Percentiles rank a stretch among this genome's conserved stretches.
These are phyloP conservation scores for Athetis lepigone DNA, from an alignment of 2,888 invertebrate species.

Conservation along the genomic window DNA sequence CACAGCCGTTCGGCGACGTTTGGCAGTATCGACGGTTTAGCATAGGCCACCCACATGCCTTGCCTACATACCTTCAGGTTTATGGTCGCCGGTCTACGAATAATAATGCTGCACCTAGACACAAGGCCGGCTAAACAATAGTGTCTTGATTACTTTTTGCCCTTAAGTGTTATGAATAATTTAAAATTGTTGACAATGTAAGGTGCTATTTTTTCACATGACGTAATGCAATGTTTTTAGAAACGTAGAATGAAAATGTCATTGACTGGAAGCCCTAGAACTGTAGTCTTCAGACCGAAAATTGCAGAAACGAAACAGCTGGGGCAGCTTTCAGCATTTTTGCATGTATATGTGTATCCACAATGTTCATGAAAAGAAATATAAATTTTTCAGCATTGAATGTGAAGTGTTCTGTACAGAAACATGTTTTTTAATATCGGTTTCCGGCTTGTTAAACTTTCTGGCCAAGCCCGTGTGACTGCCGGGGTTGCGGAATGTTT, in stretches of 20 bases:
- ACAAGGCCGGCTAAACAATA: slow-evolving; percentile 79
- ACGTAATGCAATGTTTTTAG: slow-evolving; percentile 41
- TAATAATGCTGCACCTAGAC: slow-evolving; percentile 80
- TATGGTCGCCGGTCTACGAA: slow-evolving; percentile 75
- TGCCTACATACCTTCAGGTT: slow-evolving; percentile 77
- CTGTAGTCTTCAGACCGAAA: neutral
- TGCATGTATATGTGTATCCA: neutral
- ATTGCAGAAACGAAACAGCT: no score
- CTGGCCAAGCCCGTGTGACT: no score
- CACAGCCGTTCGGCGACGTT: slow-evolving; percentile 69
- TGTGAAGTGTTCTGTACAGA: neutral
- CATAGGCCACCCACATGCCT: slow-evolving; percentile 80
- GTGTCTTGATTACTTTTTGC: slow-evolving; percentile 81
- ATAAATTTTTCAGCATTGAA: neutral
- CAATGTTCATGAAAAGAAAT: neutral
- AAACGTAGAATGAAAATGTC: slow-evolving; percentile 29
- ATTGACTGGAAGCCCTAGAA: slow-evolving; percentile 20
- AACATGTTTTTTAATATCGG: no score
- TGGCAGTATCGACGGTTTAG: slow-evolving; percentile 74
- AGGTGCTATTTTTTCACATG: slow-evolving; percentile 45
- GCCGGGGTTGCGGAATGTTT: no score
- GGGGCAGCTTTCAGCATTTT: neutral
- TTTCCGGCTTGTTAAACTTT: no score
- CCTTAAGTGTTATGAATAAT: slow-evolving; percentile 70
- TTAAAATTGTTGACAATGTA: slow-evolving; percentile 57